These are phyloP conservation scores for Oscheius myriophilus DNA, from an alignment of 2,888 invertebrate genomes.

Conservation along the genomic window DNA sequence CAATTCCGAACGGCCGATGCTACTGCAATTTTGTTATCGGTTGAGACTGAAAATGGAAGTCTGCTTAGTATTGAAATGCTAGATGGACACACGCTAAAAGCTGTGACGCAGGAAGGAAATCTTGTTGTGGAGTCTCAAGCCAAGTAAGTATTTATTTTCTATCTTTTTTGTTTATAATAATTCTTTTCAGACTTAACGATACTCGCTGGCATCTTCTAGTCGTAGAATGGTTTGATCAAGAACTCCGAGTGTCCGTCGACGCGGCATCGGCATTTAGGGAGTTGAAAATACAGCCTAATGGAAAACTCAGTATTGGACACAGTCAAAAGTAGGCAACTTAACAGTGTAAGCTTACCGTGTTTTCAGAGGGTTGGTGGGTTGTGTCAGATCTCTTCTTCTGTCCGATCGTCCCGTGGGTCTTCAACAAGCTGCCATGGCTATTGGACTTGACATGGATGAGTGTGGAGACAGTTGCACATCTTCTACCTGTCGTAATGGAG, in stretches of 20 bases:
- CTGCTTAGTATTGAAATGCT: constrained; percentile 6
- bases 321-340: background rate
- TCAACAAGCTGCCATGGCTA: constrained; percentile 11
- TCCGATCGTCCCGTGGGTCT: constrained; percentile 1
- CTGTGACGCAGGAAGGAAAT: background rate
- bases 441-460: constrained; percentile 28
- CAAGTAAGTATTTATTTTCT: constrained; percentile 28
- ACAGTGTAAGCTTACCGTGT: background rate
- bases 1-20: constrained; percentile 25
- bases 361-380: constrained; percentile 57
- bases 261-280: constrained; percentile 1
- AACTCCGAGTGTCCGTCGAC: constrained; percentile 49
- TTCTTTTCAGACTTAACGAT: constrained; percentile 54
- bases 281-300: constrained; percentile 5
- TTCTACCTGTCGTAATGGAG: constrained; percentile 43
- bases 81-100: constrained; percentile 19
- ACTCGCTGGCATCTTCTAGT: constrained; percentile 62
- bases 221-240: constrained; percentile 54
- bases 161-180: background rate
- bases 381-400: constrained; percentile 48
- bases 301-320: constrained; percentile 13
- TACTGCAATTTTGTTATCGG: background rate
- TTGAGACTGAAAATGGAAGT: background rate
- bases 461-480: constrained; percentile 33
- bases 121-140: constrained; percentile 32